These are phyloP conservation scores for Odontocolon sp. DNA, from an alignment of 2,888 invertebrate species.

Conservation along the genomic window DNA sequence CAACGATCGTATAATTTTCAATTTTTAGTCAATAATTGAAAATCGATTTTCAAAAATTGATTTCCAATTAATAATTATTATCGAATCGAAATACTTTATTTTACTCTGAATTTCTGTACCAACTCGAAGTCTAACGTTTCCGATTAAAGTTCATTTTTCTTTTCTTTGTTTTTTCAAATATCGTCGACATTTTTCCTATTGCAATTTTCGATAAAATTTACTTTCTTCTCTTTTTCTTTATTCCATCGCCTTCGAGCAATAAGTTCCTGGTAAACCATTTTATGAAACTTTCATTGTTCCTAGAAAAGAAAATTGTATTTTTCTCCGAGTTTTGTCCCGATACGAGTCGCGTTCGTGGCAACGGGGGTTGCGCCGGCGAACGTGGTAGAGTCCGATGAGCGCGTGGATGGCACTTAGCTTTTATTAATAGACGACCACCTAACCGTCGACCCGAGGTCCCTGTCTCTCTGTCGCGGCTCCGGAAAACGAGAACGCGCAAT, in stretches of 20 bases:
- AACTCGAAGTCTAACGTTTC: too few relatives aligned
- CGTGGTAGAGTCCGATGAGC: slow-evolving; percentile 31
- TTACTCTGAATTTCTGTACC: too few relatives aligned
- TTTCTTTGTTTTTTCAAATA: background rate
- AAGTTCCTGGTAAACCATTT: background rate
- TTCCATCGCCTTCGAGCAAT: background rate
- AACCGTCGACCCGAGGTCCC: slow-evolving; percentile 36
- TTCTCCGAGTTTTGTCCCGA: slow-evolving; percentile 35
- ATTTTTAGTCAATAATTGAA: too few relatives aligned
- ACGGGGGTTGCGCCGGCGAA: slow-evolving; percentile 12
- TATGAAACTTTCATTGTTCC: background rate
- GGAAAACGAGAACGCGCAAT: slow-evolving; percentile 53
- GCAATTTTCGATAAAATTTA: slow-evolving; percentile 29
- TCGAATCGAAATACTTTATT: too few relatives aligned
- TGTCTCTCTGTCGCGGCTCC: slow-evolving; percentile 23
- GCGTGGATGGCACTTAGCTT: slow-evolving; percentile 59
- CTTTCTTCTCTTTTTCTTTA: slow-evolving; percentile 6
- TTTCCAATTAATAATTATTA: too few relatives aligned
- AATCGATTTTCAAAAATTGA: too few relatives aligned
- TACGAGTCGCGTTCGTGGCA: background rate
- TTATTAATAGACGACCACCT: slow-evolving; percentile 63
- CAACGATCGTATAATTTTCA: slow-evolving; percentile 11
- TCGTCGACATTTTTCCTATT: background rate
- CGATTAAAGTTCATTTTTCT: too few relatives aligned
- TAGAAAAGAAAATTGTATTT: slow-evolving; percentile 32